Evolutionary conservation across 2,888 invertebrate genomes (phyloP).

Genomic region (Cynaeus angustus): DNA sequence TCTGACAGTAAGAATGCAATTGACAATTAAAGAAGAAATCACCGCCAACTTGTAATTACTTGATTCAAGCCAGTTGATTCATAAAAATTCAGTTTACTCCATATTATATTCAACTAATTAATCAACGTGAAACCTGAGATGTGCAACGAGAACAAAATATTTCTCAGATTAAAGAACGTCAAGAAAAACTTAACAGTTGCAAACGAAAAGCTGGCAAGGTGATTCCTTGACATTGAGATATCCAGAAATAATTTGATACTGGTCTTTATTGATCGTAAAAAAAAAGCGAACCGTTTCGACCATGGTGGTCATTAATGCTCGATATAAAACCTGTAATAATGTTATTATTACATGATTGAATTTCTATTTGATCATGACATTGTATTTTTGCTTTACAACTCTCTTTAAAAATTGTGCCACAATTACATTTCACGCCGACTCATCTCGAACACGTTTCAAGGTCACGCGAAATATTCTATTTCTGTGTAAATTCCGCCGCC

Average conservation of each 20-base stretch:
- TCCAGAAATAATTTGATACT: too few relatives aligned
- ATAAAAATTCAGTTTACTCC: conserved; percentile 21
- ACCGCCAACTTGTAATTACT: too few relatives aligned
- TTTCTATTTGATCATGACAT: background rate
- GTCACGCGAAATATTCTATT: background rate
- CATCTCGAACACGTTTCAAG: conserved; percentile 4
- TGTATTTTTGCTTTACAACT: background rate
- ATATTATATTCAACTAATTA: conserved; percentile 18
- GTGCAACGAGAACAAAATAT: conserved; percentile 8
- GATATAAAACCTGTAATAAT: too few relatives aligned
- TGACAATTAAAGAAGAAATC: too few relatives aligned
- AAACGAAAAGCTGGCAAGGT: too few relatives aligned
- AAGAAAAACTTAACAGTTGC: too few relatives aligned
- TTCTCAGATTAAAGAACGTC: background rate
- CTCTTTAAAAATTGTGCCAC: background rate
- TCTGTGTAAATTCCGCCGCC: background rate
- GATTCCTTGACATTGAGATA: too few relatives aligned
- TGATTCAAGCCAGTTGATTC: background rate
- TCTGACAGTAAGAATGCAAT: too few relatives aligned
- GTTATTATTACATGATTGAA: too few relatives aligned
- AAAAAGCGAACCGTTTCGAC: too few relatives aligned
- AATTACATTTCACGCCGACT: conserved; percentile 1
- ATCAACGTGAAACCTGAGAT: conserved; percentile 20
- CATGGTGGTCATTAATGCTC: too few relatives aligned
- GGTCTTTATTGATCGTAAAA: too few relatives aligned